phyloP scores from a whole-genome alignment of 2,797 vertebrate genomes.

The Hylomyscus alleni region DNA sequence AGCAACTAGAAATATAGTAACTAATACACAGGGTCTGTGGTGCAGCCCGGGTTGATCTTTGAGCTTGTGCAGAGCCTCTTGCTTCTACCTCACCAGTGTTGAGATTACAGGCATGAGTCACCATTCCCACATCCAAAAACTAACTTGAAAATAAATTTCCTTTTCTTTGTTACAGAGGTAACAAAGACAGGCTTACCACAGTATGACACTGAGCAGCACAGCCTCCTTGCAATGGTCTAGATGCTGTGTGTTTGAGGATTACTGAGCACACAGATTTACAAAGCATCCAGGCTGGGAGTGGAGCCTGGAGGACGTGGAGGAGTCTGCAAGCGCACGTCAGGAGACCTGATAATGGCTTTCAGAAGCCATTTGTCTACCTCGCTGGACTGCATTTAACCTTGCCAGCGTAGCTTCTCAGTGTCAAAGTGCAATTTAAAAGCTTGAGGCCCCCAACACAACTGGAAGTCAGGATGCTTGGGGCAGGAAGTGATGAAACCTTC shows the following conservation, averaged over 20 bases:
- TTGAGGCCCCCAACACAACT: not conserved
- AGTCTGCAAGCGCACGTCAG: not conserved
- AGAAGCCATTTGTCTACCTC: not conserved
- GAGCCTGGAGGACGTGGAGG: not conserved
- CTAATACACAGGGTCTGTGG: not conserved
- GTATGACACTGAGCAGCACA: not conserved
- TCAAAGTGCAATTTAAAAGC: constrained; percentile 11
- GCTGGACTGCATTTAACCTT: not conserved
- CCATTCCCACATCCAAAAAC: not conserved
- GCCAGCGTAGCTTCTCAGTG: not conserved
- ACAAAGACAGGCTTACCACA: not conserved
- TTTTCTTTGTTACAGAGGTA: constrained; percentile 1
- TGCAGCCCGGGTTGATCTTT: not conserved
- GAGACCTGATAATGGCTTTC: not conserved
- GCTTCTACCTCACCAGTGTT: not conserved
- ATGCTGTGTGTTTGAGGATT: not conserved
- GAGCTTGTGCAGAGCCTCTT: not conserved
- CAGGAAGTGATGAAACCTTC: not conserved
- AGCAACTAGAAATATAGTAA: not conserved
- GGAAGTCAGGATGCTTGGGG: not conserved
- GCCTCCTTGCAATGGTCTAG: not conserved
- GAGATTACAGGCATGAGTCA: not conserved
- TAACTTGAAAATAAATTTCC: not conserved
- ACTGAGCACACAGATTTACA: not conserved
- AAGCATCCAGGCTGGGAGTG: not conserved